Base-by-base conservation (phyloP, 30 jellyfish, hydroid and myxozoan species). In the Phacellophora camtschatica region DNA sequence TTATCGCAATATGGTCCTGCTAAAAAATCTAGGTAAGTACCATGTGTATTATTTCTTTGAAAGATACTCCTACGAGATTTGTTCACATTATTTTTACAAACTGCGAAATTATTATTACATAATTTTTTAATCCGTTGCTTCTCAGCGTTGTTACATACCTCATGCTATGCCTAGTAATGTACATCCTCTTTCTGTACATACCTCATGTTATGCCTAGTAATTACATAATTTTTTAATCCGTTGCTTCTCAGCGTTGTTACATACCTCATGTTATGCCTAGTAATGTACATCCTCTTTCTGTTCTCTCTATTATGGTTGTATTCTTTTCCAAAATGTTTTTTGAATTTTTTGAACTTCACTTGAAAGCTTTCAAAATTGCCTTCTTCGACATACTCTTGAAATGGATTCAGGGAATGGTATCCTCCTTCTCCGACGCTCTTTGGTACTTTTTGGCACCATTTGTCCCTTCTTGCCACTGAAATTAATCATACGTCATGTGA, bases 231-330 rank as follows among this genome's bases (percentile, higher is more conserved):
- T n/a, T n/a, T n/a, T n/a, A n/a, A n/a, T n/a, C n/a, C n/a, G n/a
- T n/a, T n/a, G n/a, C n/a, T n/a, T n/a, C n/a, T n/a, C n/a, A n/a
- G n/a, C n/a, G n/a, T n/a, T n/a, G n/a, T n/a, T n/a, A n/a, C 36
- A 8, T 2, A 80, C 91, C 91, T 80, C 77, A 80, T 65, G 66
- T 80, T 80, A 32, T 80, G 91, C 65, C 91, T 65, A n/a, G 83
- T 69, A 15, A 80, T 80, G 23, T 80, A 76, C 91, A 64, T 65
- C 59, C 91, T 63, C 55, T 64, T 80, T 55, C 91, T 69, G 20
- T 80, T 57, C 36, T 80, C 91, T 30, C n/a, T 32, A 31, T 65
- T 69, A 15, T 48, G 29, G 5, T 25, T 35, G 27, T 65, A 66
- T 3, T 28, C 48, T 66, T 80, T 80, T 6, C 57, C 70, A 50